These are phyloP conservation scores for Meta bourneti DNA, from an alignment of 2,888 invertebrate species.

Conservation along the genomic window DNA sequence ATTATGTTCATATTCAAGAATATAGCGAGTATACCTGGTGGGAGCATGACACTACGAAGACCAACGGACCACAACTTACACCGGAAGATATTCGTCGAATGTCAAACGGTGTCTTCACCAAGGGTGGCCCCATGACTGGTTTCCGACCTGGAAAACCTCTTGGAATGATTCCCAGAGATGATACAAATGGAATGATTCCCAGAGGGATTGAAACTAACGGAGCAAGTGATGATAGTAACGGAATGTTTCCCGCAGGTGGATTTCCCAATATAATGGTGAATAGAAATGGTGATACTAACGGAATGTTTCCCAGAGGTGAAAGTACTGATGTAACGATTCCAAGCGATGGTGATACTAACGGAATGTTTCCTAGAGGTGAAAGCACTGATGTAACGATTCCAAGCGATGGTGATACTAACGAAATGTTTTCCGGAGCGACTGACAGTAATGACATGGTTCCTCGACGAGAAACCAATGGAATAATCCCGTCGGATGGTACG, in stretches of 20 bases:
- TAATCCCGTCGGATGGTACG: not conserved
- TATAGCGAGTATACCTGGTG: slow-evolving; percentile 71
- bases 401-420: not conserved
- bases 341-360: slow-evolving; percentile 8
- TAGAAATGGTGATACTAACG: slow-evolving; percentile 14
- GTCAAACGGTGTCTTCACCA: slow-evolving; percentile 45
- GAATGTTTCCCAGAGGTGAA: slow-evolving; percentile 41
- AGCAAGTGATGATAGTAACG: not conserved
- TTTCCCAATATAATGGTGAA: not conserved
- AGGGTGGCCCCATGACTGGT: slow-evolving; percentile 41
- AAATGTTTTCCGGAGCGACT: not conserved
- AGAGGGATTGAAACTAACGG: not conserved
- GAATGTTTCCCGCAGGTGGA: not conserved
- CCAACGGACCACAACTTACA: not conserved
- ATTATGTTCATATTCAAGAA: slow-evolving; percentile 62
- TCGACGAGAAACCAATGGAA: slow-evolving; percentile 10
- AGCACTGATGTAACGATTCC: not conserved
- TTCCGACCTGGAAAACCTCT: slow-evolving; percentile 7
- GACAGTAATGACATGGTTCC: not conserved
- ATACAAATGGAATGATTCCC: not conserved
- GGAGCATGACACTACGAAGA: slow-evolving; percentile 41
- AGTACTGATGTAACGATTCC: not conserved
- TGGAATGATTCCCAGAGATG: not conserved
- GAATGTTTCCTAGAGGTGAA: slow-evolving; percentile 25
- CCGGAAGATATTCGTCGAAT: slow-evolving; percentile 11